These are phyloP conservation scores for Bombyx mandarina DNA, from an alignment of 1,140 invertebrate species.

Conservation along the genomic window DNA sequence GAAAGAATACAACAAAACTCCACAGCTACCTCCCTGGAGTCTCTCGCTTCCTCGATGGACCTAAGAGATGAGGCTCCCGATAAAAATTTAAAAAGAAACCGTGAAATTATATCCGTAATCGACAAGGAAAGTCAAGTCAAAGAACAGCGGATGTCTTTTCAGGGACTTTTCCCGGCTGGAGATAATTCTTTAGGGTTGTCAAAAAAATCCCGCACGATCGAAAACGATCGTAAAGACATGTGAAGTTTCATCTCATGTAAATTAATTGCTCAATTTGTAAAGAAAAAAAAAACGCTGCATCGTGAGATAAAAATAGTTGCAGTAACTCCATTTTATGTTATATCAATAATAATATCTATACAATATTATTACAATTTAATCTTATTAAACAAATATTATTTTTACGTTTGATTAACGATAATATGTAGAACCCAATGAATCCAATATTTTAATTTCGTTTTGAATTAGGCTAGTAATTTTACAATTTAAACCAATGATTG, in stretches of 20 bases:
- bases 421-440: too few relatives aligned
- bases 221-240: not conserved
- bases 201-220: slow-evolving; percentile 36
- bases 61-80: slow-evolving; percentile 31
- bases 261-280: slow-evolving; percentile 7
- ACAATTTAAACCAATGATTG: too few relatives aligned
- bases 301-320: too few relatives aligned
- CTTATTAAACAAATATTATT: not conserved
- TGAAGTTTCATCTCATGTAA: not conserved
- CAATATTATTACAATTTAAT: too few relatives aligned
- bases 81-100: slow-evolving; percentile 41
- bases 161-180: slow-evolving; percentile 34
- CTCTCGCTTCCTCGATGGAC: slow-evolving; percentile 51
- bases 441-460: too few relatives aligned
- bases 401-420: not conserved
- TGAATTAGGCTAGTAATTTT: too few relatives aligned
- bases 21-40: slow-evolving; percentile 56
- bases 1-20: slow-evolving; percentile 28
- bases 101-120: slow-evolving; percentile 31
- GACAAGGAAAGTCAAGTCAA: slow-evolving; percentile 56
- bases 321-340: too few relatives aligned
- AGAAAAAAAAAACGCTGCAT: not conserved
- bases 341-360: too few relatives aligned
- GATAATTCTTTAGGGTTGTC: slow-evolving; percentile 33
- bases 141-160: slow-evolving; percentile 37